Evolutionary conservation across 2,113 vertebrate genomes (phyloP).

Genomic region (Pampusana beccarii): DNA sequence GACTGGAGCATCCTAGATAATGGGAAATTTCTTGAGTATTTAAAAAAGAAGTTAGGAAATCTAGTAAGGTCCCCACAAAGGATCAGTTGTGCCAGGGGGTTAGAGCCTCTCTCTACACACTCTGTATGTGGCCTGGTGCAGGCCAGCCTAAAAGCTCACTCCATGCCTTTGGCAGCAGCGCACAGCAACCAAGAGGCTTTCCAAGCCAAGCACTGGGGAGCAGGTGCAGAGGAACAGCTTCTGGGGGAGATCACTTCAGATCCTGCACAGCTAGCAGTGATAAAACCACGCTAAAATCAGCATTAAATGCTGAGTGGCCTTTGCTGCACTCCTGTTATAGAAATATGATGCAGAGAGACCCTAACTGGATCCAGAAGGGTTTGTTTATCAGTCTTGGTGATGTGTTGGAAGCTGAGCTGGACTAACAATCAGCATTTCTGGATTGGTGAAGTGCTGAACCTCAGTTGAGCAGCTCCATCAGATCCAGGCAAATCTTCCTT

Average conservation of each 20-base stretch:
- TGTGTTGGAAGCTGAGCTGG: not conserved
- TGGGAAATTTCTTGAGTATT: not conserved
- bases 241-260: not conserved
- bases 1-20: not conserved
- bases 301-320: not conserved
- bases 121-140: not conserved
- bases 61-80: not conserved
- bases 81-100: not conserved
- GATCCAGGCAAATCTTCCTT: not conserved
- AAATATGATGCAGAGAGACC: not conserved
- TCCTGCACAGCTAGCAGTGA: not conserved
- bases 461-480: not conserved
- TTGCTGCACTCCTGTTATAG: not conserved
- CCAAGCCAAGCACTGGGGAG: not conserved
- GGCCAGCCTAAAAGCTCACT: not conserved
- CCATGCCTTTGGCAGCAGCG: not conserved
- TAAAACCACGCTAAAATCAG: not conserved
- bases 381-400: not conserved
- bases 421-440: not conserved
- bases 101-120: not conserved
- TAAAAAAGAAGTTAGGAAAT: not conserved
- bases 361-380: not conserved
- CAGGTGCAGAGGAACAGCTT: not conserved
- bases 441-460: accelerated
- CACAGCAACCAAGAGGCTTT: not conserved